Percentiles rank a stretch among this genome's conserved stretches.
Evolutionary conservation across 2,888 invertebrate genomes (phyloP).

Genomic region (Lasioglossum vierecki): DNA sequence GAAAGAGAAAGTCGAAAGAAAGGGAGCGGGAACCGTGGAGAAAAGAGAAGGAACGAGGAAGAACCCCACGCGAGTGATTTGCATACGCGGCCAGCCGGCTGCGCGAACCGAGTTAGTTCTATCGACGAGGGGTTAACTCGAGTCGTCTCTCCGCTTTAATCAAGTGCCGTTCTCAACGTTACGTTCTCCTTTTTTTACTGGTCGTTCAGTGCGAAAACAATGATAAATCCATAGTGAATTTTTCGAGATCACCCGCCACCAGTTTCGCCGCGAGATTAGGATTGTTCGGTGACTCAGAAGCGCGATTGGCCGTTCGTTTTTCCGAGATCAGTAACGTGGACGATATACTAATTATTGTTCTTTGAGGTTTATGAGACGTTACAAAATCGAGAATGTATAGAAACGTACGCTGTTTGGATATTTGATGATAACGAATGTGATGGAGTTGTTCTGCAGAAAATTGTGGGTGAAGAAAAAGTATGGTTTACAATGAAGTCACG

Average conservation of each 20-base stretch:
- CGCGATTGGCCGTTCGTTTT: neutral
- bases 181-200: slow-evolving; percentile 26
- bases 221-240: slow-evolving; percentile 9
- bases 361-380: neutral
- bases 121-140: slow-evolving; percentile 69
- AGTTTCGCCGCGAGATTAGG: neutral
- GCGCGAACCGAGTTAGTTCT: slow-evolving; percentile 76
- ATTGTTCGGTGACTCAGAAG: neutral
- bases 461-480: neutral
- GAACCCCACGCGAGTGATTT: slow-evolving; percentile 75
- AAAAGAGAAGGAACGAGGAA: slow-evolving; percentile 46
- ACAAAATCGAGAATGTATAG: neutral
- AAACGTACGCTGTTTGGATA: neutral
- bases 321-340: neutral
- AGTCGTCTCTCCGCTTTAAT: slow-evolving; percentile 74
- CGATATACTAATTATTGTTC: too few species aligned
- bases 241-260: too few species aligned
- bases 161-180: slow-evolving; percentile 57
- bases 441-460: neutral
- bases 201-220: slow-evolving; percentile 15
- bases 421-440: neutral
- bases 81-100: slow-evolving; percentile 77
- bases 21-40: slow-evolving; percentile 3
- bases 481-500: neutral
- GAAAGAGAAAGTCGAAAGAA: slow-evolving; percentile 21